phyloP scores from a whole-genome alignment of 2,113 vertebrate species.

The Puntigrus tetrazona region DNA sequence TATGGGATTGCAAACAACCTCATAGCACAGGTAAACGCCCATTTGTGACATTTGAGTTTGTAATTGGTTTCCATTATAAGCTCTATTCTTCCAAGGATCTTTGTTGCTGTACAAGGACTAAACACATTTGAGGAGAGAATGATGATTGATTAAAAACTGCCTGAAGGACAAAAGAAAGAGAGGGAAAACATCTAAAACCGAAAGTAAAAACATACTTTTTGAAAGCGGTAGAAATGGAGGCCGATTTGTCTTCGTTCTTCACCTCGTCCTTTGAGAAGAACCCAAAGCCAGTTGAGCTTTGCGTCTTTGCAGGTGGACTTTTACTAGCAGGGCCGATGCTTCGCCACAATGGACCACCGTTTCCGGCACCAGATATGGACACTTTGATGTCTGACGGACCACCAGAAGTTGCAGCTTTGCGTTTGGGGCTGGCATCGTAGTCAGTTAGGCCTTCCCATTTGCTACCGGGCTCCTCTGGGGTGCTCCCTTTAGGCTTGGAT shows the following conservation, averaged over 20 bases:
- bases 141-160: slow-evolving; percentile 62
- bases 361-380: slow-evolving; percentile 36
- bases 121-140: slow-evolving; percentile 74
- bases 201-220: slow-evolving; percentile 76
- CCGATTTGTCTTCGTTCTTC: slow-evolving; percentile 66
- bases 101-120: slow-evolving; percentile 67
- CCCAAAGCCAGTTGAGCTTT: slow-evolving; percentile 71
- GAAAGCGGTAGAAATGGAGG: slow-evolving; percentile 74
- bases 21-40: slow-evolving; percentile 67
- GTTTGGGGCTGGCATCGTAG: slow-evolving; percentile 82
- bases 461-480: slow-evolving; percentile 67
- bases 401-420: slow-evolving; percentile 16
- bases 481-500: slow-evolving; percentile 49
- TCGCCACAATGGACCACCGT: slow-evolving; percentile 76
- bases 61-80: slow-evolving; percentile 68
- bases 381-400: slow-evolving; percentile 68
- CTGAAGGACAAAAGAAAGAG: slow-evolving; percentile 52
- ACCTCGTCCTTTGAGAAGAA: slow-evolving; percentile 77
- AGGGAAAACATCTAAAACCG: neutral
- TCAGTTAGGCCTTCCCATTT: slow-evolving; percentile 81
- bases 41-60: slow-evolving; percentile 65
- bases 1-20: slow-evolving; percentile 71
- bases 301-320: slow-evolving; percentile 80
- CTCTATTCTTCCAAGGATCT: slow-evolving; percentile 70
- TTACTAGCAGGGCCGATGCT: slow-evolving; percentile 75